phyloP scores from a whole-genome alignment of 2,113 vertebrate genomes.

The Psittacula cyanocephala region DNA sequence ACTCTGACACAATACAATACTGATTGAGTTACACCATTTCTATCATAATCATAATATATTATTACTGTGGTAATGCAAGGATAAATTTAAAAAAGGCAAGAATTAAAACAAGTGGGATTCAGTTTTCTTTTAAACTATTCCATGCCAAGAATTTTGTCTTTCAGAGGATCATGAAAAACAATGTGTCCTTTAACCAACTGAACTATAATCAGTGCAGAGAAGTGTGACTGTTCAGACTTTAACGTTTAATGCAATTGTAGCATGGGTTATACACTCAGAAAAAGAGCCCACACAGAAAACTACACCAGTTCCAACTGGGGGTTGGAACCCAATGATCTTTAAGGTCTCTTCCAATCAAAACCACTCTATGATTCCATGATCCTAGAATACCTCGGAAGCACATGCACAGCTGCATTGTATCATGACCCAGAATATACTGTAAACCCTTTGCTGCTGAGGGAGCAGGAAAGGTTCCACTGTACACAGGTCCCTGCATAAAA shows the following conservation, averaged over 20 bases:
- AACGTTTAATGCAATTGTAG: not conserved
- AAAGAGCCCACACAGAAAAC: not conserved
- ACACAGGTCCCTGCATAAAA: rapidly evolving
- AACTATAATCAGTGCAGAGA: not conserved
- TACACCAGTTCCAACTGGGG: not conserved
- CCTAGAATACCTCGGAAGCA: not conserved
- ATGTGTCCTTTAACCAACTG: not conserved
- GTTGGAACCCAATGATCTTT: not conserved
- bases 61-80: not conserved
- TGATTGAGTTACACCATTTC: not conserved
- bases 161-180: not conserved
- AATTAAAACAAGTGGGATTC: not conserved
- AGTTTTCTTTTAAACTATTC: not conserved
- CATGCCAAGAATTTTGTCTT: not conserved
- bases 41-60: not conserved
- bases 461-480: not conserved
- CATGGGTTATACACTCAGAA: not conserved
- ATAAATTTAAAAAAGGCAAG: not conserved
- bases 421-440: not conserved
- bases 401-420: not conserved
- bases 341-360: not conserved
- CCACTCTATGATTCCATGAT: too few relatives aligned
- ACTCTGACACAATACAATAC: not conserved
- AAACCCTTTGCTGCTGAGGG: too few relatives aligned
- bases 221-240: not conserved